Conservation (phyloP, 1,140 invertebrate species). For the Dufourea novaeangliae region DNA sequence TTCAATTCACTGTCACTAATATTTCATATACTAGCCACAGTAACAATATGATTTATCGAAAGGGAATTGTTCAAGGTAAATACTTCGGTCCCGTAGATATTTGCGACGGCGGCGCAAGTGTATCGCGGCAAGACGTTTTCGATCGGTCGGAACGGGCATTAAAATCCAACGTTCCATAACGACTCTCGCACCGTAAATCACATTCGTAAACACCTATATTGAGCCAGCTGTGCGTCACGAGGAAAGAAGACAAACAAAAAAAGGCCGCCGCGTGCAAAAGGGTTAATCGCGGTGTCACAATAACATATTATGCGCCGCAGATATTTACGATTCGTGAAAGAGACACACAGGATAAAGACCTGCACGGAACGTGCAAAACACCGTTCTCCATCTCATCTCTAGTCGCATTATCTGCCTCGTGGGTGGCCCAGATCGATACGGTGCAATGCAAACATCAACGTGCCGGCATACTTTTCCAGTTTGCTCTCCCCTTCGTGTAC, state of each 20-base stretch:
- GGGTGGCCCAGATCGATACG: slow-evolving; percentile 15
- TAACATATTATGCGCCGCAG: slow-evolving; percentile 23
- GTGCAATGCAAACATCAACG: not conserved
- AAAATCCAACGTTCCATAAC: not conserved
- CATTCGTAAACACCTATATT: not conserved
- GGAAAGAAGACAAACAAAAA: slow-evolving; percentile 13
- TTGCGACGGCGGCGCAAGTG: too few species aligned
- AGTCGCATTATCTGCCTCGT: not conserved
- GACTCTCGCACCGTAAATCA: slow-evolving; percentile 1
- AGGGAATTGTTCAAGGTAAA: too few species aligned
- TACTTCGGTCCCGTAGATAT: too few species aligned
- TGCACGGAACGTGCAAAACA: not conserved
- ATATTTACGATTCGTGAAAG: slow-evolving; percentile 1
- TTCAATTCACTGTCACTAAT: too few species aligned
- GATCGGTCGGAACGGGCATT: not conserved
- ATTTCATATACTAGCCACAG: too few species aligned
- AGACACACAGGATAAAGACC: not conserved
- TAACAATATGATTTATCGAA: too few species aligned
- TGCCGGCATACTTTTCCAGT: not conserved
- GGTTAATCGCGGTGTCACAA: slow-evolving; percentile 44
- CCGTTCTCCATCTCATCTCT: not conserved
- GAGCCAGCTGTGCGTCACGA: not conserved
- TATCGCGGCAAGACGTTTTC: not conserved
- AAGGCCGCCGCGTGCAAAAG: slow-evolving; percentile 4
- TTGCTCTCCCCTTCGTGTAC: not conserved